phyloP scores from a whole-genome alignment of 2,888 invertebrate genomes.

The Ctena decussata region DNA sequence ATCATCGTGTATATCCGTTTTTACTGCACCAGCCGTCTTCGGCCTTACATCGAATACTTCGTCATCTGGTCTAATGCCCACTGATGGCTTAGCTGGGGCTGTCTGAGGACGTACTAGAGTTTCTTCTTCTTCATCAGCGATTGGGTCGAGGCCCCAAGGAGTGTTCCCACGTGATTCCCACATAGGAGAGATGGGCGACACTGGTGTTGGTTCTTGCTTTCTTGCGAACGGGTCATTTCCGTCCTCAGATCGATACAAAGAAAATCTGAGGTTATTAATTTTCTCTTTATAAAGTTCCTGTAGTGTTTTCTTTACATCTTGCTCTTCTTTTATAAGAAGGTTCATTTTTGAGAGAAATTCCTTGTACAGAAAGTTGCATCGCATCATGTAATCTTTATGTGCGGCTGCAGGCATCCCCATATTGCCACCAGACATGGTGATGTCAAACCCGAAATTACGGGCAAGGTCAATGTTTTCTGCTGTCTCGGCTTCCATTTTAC shows the following conservation, averaged over 20 bases:
- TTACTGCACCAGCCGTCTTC: slow-evolving; percentile 40
- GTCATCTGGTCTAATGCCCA: neutral
- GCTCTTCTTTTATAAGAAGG: slow-evolving; percentile 70
- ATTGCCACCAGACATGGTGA: slow-evolving; percentile 75
- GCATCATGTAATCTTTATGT: slow-evolving; percentile 71
- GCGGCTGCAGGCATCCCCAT: slow-evolving; percentile 72
- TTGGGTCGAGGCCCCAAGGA: slow-evolving; percentile 64
- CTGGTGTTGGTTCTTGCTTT: slow-evolving; percentile 20
- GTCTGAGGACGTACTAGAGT: slow-evolving; percentile 50
- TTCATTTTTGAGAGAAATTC: slow-evolving; percentile 75
- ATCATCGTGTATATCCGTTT: slow-evolving; percentile 11
- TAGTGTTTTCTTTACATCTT: slow-evolving; percentile 59
- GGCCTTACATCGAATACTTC: slow-evolving; percentile 2
- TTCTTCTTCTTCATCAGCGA: slow-evolving; percentile 47
- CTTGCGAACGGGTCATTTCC: slow-evolving; percentile 49
- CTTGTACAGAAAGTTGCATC: slow-evolving; percentile 70
- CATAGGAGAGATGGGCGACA: slow-evolving; percentile 27
- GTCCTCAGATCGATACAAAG: slow-evolving; percentile 58
- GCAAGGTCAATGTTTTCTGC: slow-evolving; percentile 63
- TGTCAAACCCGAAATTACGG: slow-evolving; percentile 76
- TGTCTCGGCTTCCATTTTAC: slow-evolving; percentile 25
- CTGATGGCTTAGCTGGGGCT: slow-evolving; percentile 28
- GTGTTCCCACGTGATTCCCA: slow-evolving; percentile 31
- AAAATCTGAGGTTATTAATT: slow-evolving; percentile 62
- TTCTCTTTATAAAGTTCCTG: slow-evolving; percentile 63